Evolutionary conservation across 2,888 invertebrate genomes (phyloP).

Genomic region (Pinctada fucata): DNA sequence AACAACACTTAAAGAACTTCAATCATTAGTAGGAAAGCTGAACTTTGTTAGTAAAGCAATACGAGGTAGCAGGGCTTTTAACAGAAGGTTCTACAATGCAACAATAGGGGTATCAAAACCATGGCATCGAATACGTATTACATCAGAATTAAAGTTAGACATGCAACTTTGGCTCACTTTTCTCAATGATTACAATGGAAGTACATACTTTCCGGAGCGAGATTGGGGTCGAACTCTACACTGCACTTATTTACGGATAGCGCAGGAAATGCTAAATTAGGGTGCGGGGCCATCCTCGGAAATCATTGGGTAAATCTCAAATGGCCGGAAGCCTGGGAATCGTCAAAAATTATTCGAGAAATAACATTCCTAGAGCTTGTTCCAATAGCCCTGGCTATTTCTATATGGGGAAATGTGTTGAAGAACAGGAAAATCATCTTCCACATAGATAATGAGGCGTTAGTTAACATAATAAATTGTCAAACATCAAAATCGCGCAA

Average conservation of each 20-base stretch:
- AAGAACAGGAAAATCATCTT: constrained; percentile 21
- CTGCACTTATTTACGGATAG: not conserved
- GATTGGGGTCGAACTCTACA: not conserved
- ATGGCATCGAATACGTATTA: not conserved
- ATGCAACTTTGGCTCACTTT: not conserved
- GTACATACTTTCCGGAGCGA: not conserved
- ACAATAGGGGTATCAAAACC: not conserved
- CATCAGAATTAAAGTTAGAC: not conserved
- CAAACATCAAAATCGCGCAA: not conserved
- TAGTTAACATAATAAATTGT: not conserved
- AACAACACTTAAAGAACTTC: too few species aligned
- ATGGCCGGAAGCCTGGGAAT: too few species aligned
- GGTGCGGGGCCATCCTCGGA: constrained; percentile 12
- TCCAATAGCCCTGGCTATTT: not conserved
- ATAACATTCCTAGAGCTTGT: constrained; percentile 14
- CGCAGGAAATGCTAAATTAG: not conserved
- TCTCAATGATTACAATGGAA: not conserved
- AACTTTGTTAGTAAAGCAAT: too few species aligned
- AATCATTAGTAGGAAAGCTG: too few species aligned
- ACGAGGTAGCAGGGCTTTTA: too few species aligned
- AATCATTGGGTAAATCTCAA: constrained; percentile 6
- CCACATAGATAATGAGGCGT: not conserved
- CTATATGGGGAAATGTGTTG: constrained; percentile 2
- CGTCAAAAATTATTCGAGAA: too few species aligned
- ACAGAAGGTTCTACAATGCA: too few species aligned